Base-by-base conservation (phyloP, 2,113 vertebrate species). In the Nycticebus coucang region DNA sequence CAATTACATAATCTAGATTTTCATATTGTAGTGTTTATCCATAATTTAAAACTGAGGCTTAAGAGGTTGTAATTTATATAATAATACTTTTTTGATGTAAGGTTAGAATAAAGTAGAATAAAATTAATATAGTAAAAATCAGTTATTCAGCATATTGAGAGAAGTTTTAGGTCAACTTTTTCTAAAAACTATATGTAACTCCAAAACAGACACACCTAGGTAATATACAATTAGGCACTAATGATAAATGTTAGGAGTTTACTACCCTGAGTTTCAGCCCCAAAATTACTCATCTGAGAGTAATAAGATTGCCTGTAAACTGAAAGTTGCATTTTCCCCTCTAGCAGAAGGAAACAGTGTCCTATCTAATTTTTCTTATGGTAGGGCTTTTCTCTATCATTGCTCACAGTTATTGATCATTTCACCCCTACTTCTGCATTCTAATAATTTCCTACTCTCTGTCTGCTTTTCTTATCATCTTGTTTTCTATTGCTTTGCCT, bases 51-150 rank as follows among this genome's bases (percentile, higher is more conserved):
- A 21, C 21, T 37, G 28, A 86, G n/a, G 7, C 92, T 86, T 45
- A 86, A 69, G 21, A 69, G 55, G 62, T 80, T 95, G 78, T 55
- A 55, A 55, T 93, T 71, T 77, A 80, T 83, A 33, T 89, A 71
- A 71, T 64, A 35, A 66, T 80, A 71, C 28, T 60, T 79, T 66
- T 71, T 95, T 71, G 28, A 81, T 84, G 13, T 79, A 79, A 85
- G 84, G 19, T 41, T 95, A 87, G n/a, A 79, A 84, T 60, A 93
- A 89, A 71, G 28, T 83, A 78, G 62, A 71, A 80, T 57, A 72
- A 72, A 74, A 28, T 87, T 35, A 92, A 66, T 60, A 37, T 33
- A 28, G 50, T 87, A 57, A 82, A 75, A 75, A 68, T 60, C 33
- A 69, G 30, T 77, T 75, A 68, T 35, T 87, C 30, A 68, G 10